Percentiles rank a stretch among this genome's conserved stretches.
These are phyloP conservation scores for Kryptopterus vitreolus DNA, from an alignment of 2,797 vertebrate species.

Conservation along the genomic window DNA sequence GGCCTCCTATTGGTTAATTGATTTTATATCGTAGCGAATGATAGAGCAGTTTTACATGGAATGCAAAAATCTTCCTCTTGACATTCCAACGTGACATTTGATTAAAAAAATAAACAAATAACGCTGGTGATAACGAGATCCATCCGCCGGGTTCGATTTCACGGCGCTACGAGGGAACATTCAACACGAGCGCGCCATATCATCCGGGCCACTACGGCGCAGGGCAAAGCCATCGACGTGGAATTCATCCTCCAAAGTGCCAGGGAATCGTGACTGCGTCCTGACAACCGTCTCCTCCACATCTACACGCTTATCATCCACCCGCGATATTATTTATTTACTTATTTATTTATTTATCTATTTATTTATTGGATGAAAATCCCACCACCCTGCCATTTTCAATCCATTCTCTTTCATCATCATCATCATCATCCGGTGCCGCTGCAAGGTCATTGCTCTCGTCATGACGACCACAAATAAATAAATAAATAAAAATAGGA, in stretches of 20 bases:
- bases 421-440: constrained; percentile 19
- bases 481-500: constrained; percentile 23
- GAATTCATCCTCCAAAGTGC: constrained; percentile 10
- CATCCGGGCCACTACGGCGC: not conserved
- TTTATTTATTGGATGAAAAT: not conserved
- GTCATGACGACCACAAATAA: constrained; percentile 27
- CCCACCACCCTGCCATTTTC: not conserved
- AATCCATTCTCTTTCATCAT: not conserved
- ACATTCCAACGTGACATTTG: no score
- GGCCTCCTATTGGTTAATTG: not conserved
- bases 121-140: no score
- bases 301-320: not conserved
- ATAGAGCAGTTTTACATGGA: no score
- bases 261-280: constrained; percentile 30
- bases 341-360: not conserved
- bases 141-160: constrained; percentile 5
- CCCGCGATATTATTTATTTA: no score
- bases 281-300: constrained; percentile 1
- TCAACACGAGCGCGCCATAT: not conserved
- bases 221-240: not conserved
- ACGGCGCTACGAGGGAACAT: not conserved
- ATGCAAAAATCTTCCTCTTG: no score
- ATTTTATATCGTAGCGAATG: no score
- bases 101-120: no score
- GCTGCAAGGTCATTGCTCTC: constrained; percentile 73